phyloP scores from a whole-genome alignment of 2,113 vertebrate genomes.

The Papio anubis region DNA sequence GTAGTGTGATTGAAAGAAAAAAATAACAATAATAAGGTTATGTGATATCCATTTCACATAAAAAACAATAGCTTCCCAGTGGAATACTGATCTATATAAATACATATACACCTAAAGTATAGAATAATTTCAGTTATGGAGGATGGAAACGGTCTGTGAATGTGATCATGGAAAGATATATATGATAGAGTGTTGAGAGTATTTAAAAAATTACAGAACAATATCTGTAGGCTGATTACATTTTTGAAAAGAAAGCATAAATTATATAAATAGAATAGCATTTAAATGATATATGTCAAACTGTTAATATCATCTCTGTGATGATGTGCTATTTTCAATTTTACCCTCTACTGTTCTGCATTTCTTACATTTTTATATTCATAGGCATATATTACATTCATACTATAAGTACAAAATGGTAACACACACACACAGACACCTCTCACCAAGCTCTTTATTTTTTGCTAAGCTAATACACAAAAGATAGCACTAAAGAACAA shows the following conservation, averaged over 20 bases:
- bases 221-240: neutral
- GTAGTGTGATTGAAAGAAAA: neutral
- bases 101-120: neutral
- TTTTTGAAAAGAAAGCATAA: neutral
- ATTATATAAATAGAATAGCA: neutral
- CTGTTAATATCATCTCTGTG: neutral
- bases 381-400: neutral
- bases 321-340: slow-evolving; percentile 17
- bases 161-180: neutral
- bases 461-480: neutral
- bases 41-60: neutral
- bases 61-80: slow-evolving; percentile 6
- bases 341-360: neutral
- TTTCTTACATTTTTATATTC: slow-evolving; percentile 27
- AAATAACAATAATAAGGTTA: neutral
- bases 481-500: neutral
- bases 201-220: neutral
- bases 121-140: neutral
- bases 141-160: neutral
- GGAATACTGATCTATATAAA: neutral
- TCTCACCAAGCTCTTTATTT: neutral
- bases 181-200: neutral
- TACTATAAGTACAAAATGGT: neutral
- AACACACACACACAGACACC: neutral
- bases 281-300: neutral